Conservation (phyloP, 92 coral and sea anemone genomes). For the Zoanthus solanderi region DNA sequence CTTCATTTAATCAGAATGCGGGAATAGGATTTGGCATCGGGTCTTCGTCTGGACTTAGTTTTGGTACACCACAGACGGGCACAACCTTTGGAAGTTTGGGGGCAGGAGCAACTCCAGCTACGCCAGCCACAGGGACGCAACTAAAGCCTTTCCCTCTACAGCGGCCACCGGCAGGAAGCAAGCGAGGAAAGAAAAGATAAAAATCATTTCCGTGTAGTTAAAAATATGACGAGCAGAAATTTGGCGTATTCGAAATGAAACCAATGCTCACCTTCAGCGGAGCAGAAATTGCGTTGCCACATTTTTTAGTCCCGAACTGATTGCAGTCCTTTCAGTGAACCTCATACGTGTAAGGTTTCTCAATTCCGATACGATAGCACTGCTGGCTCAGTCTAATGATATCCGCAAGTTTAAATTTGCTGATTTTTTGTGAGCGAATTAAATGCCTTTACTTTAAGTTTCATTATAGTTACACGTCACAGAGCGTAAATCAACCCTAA, state of each 20-base stretch:
- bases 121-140: slow-evolving; percentile 69
- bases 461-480: background rate
- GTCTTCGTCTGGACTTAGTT: slow-evolving; percentile 64
- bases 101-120: slow-evolving; percentile 38
- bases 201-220: background rate
- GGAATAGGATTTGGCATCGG: slow-evolving; percentile 66
- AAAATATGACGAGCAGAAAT: no score
- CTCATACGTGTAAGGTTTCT: no score
- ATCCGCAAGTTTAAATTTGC: background rate
- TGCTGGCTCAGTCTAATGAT: background rate
- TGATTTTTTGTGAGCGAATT: background rate
- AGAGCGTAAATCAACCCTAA: background rate
- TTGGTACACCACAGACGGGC: slow-evolving; percentile 72
- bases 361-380: no score
- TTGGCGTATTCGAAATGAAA: no score
- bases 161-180: slow-evolving; percentile 92
- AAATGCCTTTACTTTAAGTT: background rate
- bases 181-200: slow-evolving; percentile 90
- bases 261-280: no score
- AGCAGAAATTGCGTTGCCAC: no score
- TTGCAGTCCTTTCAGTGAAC: background rate
- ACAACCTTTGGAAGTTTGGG: slow-evolving; percentile 66
- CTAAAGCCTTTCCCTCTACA: slow-evolving; percentile 86
- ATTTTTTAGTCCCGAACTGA: background rate
- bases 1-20: slow-evolving; percentile 45